These are phyloP conservation scores for Agrochola lychnidis DNA, from an alignment of 2,888 invertebrate species.

Conservation along the genomic window DNA sequence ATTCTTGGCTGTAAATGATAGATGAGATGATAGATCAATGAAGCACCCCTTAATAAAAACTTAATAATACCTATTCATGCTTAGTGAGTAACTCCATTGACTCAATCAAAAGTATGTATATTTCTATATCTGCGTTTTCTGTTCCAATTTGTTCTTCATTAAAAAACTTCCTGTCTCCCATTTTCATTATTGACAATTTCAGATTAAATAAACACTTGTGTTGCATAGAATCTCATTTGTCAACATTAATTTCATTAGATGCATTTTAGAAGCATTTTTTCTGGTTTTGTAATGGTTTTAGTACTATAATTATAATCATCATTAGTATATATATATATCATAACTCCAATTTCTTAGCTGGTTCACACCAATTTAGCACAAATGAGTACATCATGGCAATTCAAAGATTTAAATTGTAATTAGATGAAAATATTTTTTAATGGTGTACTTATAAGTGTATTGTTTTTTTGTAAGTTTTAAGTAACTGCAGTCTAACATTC, in stretches of 20 bases:
- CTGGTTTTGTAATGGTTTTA: constrained; percentile 27
- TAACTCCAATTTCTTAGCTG: constrained; percentile 10
- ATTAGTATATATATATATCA: background rate
- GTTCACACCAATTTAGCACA: constrained; percentile 46
- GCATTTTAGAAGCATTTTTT: constrained; percentile 30
- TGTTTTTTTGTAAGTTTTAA: constrained; percentile 49
- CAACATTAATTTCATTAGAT: constrained; percentile 21
- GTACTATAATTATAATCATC: constrained; percentile 6
- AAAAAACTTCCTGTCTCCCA: constrained; percentile 24
- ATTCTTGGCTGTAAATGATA: constrained; percentile 9
- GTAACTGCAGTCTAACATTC: constrained; percentile 61
- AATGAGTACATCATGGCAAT: constrained; percentile 59
- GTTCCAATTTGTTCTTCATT: constrained; percentile 10
- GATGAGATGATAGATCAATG: background rate
- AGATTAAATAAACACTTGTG: constrained; percentile 23
- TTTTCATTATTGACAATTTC: constrained; percentile 13
- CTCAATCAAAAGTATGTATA: constrained; percentile 2
- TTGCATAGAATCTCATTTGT: constrained; percentile 59
- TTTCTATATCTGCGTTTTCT: constrained; percentile 8
- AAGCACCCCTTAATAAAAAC: background rate
- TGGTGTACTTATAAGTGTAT: constrained; percentile 58
- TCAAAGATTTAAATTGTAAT: constrained; percentile 45
- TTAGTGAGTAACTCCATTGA: constrained; percentile 2
- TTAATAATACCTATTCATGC: background rate
- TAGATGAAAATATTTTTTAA: constrained; percentile 33